Percentiles rank a stretch among this genome's conserved stretches.
These are phyloP conservation scores for Limnephilus auricula DNA, from an alignment of 2,888 invertebrate genomes.

Conservation along the genomic window DNA sequence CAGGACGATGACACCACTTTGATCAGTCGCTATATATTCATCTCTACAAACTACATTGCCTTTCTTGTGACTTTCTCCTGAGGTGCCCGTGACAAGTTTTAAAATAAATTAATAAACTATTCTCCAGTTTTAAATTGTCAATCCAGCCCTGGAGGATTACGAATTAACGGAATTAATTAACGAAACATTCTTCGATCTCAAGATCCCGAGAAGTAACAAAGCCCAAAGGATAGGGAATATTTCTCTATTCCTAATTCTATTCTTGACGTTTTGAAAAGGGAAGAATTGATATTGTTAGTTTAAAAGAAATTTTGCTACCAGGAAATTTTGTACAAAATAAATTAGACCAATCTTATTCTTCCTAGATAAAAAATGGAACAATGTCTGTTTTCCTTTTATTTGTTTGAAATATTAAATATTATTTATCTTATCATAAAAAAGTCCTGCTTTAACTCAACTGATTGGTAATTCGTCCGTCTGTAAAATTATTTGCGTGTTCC, in stretches of 20 bases:
- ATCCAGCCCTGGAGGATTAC: neutral
- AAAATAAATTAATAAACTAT: neutral
- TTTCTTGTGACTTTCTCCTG: neutral
- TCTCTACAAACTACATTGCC: neutral
- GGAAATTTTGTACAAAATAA: neutral
- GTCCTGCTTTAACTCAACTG: too few species aligned
- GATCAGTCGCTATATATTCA: neutral
- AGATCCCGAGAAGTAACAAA: slow-evolving; percentile 12
- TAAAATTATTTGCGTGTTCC: too few species aligned
- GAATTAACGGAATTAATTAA: neutral
- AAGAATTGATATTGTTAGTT: neutral
- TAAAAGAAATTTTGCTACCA: neutral
- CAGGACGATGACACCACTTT: neutral
- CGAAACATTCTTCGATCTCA: neutral
- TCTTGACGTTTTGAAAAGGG: neutral
- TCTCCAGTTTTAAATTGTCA: neutral
- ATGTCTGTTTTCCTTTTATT: neutral
- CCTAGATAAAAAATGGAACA: neutral
- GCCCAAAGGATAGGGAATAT: slow-evolving; percentile 32
- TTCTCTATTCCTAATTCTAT: neutral
- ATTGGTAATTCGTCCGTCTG: too few species aligned
- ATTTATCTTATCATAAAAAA: too few species aligned
- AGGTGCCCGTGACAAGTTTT: too few species aligned
- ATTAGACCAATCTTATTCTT: neutral
- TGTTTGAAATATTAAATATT: neutral